A percentile compares a stretch with the other conserved stretches of the same genome.
phyloP scores from a whole-genome alignment of 2,797 vertebrate genomes.

The Cossypha dichroa region DNA sequence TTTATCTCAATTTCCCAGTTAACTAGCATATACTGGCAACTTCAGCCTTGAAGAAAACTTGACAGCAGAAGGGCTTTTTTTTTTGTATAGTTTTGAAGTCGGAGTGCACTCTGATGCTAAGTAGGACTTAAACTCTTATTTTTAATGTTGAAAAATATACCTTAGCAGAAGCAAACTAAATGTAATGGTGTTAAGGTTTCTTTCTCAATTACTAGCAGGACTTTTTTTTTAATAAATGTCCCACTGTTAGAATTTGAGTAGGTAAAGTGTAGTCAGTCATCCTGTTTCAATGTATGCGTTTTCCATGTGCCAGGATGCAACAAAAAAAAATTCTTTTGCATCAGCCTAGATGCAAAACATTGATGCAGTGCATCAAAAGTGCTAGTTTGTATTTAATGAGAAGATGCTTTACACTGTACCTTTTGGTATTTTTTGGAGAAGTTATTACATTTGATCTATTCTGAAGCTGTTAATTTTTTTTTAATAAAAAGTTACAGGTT shows the following conservation, averaged over 20 bases:
- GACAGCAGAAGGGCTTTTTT: constrained; percentile 48
- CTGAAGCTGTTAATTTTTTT: constrained; percentile 77
- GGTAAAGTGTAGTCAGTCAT: constrained; percentile 54
- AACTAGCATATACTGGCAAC: constrained; percentile 8
- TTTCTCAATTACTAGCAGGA: constrained; percentile 4
- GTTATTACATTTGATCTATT: constrained; percentile 80
- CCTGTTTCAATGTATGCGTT: constrained; percentile 61
- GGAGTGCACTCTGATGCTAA: constrained; percentile 39
- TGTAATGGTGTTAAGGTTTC: constrained; percentile 1
- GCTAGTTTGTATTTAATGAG: constrained; percentile 81
- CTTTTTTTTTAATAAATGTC: background rate
- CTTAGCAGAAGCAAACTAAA: constrained; percentile 54
- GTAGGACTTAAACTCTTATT: constrained; percentile 55
- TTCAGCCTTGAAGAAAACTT: constrained; percentile 44
- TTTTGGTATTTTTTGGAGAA: constrained; percentile 81
- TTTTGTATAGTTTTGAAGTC: constrained; percentile 52
- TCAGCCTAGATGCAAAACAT: constrained; percentile 79
- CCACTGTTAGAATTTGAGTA: constrained; percentile 57
- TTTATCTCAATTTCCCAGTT: constrained; percentile 53
- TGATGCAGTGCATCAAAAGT: constrained; percentile 83
- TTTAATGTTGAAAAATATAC: constrained; percentile 56
- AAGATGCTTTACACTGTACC: constrained; percentile 80
- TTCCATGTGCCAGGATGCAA: constrained; percentile 70
- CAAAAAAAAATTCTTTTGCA: constrained; percentile 75
- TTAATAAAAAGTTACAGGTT: constrained; percentile 79